phyloP scores from a whole-genome alignment of 30 jellyfish, hydroid and myxozoan genomes.

The Cassiopea andromeda region DNA sequence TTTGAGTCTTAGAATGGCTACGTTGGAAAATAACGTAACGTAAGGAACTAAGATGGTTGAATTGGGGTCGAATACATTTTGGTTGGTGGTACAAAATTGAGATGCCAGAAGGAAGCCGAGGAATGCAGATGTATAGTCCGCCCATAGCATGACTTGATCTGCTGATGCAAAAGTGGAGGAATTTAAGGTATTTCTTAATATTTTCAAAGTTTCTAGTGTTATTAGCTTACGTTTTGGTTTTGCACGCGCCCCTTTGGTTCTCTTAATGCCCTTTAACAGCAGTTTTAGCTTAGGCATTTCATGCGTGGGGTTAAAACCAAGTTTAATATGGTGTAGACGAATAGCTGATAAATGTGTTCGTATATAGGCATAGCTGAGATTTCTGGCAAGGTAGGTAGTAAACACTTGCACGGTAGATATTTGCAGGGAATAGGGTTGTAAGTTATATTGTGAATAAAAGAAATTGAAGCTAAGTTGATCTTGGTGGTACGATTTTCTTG shows the following conservation, averaged over 20 bases:
- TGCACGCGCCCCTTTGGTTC: background rate
- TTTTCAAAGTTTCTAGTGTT: background rate
- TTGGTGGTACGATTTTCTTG: background rate
- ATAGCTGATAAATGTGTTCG: background rate
- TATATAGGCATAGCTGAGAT: background rate
- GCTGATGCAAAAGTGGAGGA: background rate
- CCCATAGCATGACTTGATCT: background rate
- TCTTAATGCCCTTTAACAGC: background rate
- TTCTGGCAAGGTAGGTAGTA: background rate
- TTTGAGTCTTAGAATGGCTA: background rate
- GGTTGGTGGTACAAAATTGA: background rate
- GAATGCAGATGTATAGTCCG: background rate
- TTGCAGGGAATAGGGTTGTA: background rate
- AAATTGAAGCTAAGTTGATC: background rate
- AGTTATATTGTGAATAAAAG: background rate
- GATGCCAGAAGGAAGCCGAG: constrained; percentile 2
- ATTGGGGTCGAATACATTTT: background rate
- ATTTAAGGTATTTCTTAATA: background rate
- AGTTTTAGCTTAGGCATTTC: background rate
- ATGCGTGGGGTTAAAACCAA: background rate
- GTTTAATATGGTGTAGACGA: background rate
- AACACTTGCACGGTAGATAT: background rate
- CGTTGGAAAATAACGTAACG: background rate
- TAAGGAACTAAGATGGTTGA: background rate
- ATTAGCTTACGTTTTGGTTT: background rate